These are phyloP conservation scores for Coenobita brevimanus DNA, from an alignment of 1,140 invertebrate species.

Conservation along the genomic window DNA sequence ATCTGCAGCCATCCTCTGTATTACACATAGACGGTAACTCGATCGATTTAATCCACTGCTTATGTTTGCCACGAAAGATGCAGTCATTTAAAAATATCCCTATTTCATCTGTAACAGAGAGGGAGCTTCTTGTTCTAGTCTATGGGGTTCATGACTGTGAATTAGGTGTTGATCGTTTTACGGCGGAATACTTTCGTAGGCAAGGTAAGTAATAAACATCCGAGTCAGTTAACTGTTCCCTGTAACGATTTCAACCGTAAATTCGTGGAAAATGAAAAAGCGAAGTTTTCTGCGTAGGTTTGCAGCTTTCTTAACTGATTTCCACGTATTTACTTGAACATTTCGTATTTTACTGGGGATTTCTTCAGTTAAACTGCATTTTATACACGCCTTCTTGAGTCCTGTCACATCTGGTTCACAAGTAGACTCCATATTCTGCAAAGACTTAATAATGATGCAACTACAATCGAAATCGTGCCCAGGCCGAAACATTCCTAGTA, in stretches of 20 bases:
- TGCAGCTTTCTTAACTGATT: constrained; percentile 16
- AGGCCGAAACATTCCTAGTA: too few species aligned
- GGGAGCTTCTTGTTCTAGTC: constrained; percentile 11
- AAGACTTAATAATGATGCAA: too few species aligned
- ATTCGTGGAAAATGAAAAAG: neutral
- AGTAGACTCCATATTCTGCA: neutral
- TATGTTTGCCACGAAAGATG: constrained; percentile 11
- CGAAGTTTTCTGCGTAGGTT: constrained; percentile 18
- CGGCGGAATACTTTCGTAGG: neutral
- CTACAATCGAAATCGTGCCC: too few species aligned
- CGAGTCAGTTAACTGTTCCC: constrained; percentile 1
- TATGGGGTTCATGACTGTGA: neutral
- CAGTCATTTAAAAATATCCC: neutral
- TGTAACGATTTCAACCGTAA: constrained; percentile 1
- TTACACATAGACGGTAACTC: constrained; percentile 20
- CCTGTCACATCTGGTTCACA: neutral
- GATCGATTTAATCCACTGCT: constrained; percentile 9
- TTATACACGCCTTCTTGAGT: neutral
- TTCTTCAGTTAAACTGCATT: constrained; percentile 9
- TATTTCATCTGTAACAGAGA: constrained; percentile 20
- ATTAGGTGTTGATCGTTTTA: constrained; percentile 23
- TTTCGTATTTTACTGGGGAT: neutral
- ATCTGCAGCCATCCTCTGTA: constrained; percentile 5
- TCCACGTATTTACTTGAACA: constrained; percentile 14
- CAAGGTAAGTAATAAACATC: neutral